phyloP scores from a whole-genome alignment of 2,113 vertebrate species.

The Dromas ardeola region DNA sequence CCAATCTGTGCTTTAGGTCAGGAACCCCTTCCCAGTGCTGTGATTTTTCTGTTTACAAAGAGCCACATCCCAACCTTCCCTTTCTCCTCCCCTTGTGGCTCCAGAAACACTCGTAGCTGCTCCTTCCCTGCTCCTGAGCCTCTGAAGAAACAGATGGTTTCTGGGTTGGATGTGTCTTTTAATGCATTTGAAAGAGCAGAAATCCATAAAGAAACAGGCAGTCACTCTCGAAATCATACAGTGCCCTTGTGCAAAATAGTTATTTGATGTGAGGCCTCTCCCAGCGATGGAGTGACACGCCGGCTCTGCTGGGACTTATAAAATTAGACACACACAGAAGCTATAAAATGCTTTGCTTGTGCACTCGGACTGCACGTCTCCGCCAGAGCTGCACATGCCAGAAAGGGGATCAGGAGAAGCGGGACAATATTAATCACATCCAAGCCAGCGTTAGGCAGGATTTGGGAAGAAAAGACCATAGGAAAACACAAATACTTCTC shows the following conservation, averaged over 20 bases:
- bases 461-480: constrained; percentile 8
- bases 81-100: neutral
- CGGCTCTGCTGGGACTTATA: neutral
- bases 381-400: neutral
- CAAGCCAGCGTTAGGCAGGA: neutral
- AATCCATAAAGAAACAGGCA: neutral
- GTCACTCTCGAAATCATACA: neutral
- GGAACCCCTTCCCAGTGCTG: neutral
- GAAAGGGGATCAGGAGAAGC: neutral
- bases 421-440: neutral
- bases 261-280: neutral
- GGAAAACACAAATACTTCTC: neutral
- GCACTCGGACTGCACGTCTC: neutral
- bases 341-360: neutral
- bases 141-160: neutral
- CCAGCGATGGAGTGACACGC: neutral
- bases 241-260: neutral
- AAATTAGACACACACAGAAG: neutral
- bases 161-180: neutral
- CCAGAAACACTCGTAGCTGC: neutral
- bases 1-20: neutral
- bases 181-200: neutral
- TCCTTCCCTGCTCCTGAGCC: neutral
- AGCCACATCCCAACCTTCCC: neutral
- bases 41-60: neutral